Evolutionary conservation across 1,140 invertebrate genomes (phyloP).

Genomic region (Calliopsis andreniformis): DNA sequence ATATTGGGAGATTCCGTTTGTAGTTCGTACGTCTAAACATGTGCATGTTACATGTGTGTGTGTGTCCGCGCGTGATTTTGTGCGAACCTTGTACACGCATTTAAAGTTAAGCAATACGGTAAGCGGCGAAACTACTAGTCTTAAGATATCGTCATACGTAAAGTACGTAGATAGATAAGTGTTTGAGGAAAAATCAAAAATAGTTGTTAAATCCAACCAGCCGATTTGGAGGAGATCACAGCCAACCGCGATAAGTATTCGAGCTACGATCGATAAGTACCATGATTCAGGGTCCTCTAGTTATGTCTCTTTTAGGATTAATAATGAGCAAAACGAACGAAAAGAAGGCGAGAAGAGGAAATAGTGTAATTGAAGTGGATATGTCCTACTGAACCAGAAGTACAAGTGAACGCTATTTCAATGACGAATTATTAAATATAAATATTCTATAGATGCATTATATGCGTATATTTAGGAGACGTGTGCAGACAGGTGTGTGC

Average conservation of each 20-base stretch:
- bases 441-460: background rate
- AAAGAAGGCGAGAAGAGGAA: background rate
- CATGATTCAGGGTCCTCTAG: conserved; percentile 68
- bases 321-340: background rate
- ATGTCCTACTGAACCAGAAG: conserved; percentile 61
- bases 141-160: conserved; percentile 63
- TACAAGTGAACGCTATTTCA: conserved; percentile 57
- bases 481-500: background rate
- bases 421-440: conserved; percentile 43
- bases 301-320: conserved; percentile 55
- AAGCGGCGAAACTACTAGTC: conserved; percentile 34
- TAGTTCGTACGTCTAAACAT: conserved; percentile 20
- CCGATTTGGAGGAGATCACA: conserved; percentile 20
- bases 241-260: conserved; percentile 50
- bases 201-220: conserved; percentile 45
- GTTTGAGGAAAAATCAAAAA: conserved; percentile 61
- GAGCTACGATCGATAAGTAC: conserved; percentile 59
- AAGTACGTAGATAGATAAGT: conserved; percentile 44
- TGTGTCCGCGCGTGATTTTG: background rate
- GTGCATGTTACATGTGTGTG: too few relatives aligned
- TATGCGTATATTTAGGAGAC: conserved; percentile 27
- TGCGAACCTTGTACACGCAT: conserved; percentile 4
- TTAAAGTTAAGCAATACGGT: conserved; percentile 56
- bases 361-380: conserved; percentile 52
- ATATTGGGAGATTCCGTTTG: conserved; percentile 20